phyloP scores from a whole-genome alignment of 2,888 invertebrate species.

The Desoria tigrina region DNA sequence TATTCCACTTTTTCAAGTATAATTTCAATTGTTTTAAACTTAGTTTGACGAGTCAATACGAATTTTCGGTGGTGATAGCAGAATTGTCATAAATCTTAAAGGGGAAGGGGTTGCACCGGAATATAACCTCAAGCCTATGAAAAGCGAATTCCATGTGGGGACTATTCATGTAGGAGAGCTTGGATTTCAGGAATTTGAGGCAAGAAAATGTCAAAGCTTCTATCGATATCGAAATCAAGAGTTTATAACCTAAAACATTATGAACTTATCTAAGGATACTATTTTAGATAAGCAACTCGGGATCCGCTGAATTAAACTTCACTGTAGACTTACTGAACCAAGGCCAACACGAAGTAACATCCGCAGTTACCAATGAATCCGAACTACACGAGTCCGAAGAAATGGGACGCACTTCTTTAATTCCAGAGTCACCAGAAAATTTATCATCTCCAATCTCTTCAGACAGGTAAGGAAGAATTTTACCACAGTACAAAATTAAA shows the following conservation, averaged over 20 bases:
- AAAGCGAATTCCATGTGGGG: not conserved
- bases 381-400: too few relatives aligned
- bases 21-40: too few relatives aligned
- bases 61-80: conserved; percentile 28
- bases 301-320: not conserved
- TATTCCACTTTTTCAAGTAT: too few relatives aligned
- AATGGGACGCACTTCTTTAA: too few relatives aligned
- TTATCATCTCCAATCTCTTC: too few relatives aligned
- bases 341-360: not conserved
- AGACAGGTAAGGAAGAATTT: too few relatives aligned
- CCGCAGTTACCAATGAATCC: too few relatives aligned
- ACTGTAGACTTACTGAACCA: conserved; percentile 7
- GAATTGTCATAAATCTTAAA: conserved; percentile 15
- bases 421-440: too few relatives aligned
- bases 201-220: not conserved
- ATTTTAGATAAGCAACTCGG: not conserved
- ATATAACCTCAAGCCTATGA: not conserved
- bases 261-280: not conserved
- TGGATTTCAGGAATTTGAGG: not conserved
- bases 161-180: not conserved
- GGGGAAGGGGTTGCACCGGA: not conserved
- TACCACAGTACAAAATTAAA: too few relatives aligned
- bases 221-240: not conserved
- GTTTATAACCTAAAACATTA: not conserved
- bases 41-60: conserved; percentile 36